Evolutionary conservation across 2,113 vertebrate genomes (phyloP).

Genomic region (Halcyon malimbica): DNA sequence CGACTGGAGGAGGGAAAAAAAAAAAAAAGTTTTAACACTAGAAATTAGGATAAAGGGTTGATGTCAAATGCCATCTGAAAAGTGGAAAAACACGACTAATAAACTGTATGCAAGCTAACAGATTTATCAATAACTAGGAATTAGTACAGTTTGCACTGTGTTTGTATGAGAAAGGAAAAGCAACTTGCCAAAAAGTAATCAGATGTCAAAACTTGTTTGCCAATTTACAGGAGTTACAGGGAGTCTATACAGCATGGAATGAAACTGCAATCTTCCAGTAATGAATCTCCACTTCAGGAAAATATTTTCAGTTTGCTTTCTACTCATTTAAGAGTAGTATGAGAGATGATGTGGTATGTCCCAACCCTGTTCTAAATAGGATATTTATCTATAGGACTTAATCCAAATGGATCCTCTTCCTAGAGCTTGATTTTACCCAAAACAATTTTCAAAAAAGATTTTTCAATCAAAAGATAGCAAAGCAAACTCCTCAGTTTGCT

Average conservation of each 20-base stretch:
- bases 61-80: background rate
- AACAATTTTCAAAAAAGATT: background rate
- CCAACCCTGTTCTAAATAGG: background rate
- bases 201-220: background rate
- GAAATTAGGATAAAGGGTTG: background rate
- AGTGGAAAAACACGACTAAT: background rate
- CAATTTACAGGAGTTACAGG: background rate
- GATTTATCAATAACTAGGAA: background rate
- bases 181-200: background rate
- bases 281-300: background rate
- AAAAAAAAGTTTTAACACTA: background rate
- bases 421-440: background rate
- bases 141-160: background rate
- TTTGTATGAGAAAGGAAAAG: background rate
- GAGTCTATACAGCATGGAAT: background rate
- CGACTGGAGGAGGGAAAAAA: background rate
- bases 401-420: background rate
- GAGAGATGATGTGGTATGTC: accelerated
- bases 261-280: background rate
- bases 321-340: background rate
- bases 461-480: background rate
- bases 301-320: background rate
- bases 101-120: background rate
- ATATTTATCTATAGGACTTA: background rate
- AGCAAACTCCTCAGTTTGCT: background rate